These are phyloP conservation scores for Drosophila quinaria DNA, from an alignment of 2,888 invertebrate genomes.

Conservation along the genomic window DNA sequence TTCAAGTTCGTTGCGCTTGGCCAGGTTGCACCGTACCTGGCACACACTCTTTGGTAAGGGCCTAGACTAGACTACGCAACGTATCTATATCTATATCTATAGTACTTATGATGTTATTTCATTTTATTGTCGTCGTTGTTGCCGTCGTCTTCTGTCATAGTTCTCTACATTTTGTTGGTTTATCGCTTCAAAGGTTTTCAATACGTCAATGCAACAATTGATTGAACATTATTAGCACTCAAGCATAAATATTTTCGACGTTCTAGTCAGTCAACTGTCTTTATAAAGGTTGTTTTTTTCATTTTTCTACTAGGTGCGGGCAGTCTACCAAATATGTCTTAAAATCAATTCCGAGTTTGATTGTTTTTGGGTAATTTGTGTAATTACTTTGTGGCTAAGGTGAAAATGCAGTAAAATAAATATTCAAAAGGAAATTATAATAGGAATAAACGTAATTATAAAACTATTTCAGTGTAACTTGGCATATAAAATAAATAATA, in stretches of 20 bases:
- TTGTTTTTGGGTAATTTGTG: conserved; percentile 36
- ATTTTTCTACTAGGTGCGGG: conserved; percentile 41
- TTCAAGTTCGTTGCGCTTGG: conserved; percentile 80
- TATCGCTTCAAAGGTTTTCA: conserved; percentile 66
- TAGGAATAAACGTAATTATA: background rate
- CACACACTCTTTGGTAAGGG: conserved; percentile 6
- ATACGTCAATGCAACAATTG: conserved; percentile 63
- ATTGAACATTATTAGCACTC: conserved; percentile 80
- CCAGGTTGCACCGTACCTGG: conserved; percentile 46
- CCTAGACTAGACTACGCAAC: conserved; percentile 15
- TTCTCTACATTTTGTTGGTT: conserved; percentile 65
- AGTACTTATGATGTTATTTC: conserved; percentile 73
- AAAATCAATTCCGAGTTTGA: conserved; percentile 12
- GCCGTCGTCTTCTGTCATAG: conserved; percentile 52
- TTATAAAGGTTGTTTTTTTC: conserved; percentile 32
- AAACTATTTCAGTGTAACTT: too few relatives aligned
- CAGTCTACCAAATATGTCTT: conserved; percentile 5
- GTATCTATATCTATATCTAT: conserved; percentile 49
- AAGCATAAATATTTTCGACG: conserved; percentile 72
- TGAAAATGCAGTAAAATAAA: conserved; percentile 32
- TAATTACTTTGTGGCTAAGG: conserved; percentile 52
- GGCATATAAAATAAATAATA: too few relatives aligned
- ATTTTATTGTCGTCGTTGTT: conserved; percentile 64
- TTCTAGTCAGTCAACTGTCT: conserved; percentile 46
- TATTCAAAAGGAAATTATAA: background rate